Conservation (phyloP, 2,797 vertebrate species). For the Loris lydekkerianus region DNA sequence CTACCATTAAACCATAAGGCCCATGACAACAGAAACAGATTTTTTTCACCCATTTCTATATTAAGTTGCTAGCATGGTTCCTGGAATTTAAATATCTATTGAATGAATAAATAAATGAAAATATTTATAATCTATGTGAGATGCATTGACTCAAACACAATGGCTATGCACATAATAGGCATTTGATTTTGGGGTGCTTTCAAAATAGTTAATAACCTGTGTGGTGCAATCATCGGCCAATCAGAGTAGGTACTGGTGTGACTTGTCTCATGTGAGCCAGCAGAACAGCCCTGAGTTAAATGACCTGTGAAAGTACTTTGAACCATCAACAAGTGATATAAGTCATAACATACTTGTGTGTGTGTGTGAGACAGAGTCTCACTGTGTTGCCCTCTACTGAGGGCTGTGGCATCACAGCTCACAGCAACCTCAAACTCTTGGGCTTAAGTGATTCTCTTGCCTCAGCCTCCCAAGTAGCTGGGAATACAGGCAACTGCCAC, state of each 20-base stretch:
- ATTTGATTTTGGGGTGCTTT: constrained; percentile 19
- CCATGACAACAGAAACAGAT: neutral
- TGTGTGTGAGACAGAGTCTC: too few relatives aligned
- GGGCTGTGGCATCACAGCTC: too few relatives aligned
- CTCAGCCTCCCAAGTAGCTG: too few relatives aligned
- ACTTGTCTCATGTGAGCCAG: neutral
- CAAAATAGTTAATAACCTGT: constrained; percentile 32
- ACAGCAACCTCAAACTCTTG: too few relatives aligned
- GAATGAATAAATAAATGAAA: constrained; percentile 21
- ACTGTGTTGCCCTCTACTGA: too few relatives aligned
- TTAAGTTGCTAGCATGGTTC: neutral
- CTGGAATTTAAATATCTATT: constrained; percentile 34
- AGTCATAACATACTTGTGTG: neutral
- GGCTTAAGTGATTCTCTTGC: too few relatives aligned
- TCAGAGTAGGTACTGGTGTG: neutral
- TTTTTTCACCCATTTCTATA: neutral
- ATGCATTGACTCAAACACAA: neutral
- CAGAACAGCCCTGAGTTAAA: neutral
- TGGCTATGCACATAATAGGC: neutral
- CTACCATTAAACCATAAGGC: neutral
- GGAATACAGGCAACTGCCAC: too few relatives aligned
- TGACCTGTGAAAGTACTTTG: neutral
- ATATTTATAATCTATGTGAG: constrained; percentile 4
- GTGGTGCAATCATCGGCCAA: neutral
- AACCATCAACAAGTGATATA: neutral